phyloP scores from a whole-genome alignment of 2,113 vertebrate genomes.

The Phainopepla nitens region DNA sequence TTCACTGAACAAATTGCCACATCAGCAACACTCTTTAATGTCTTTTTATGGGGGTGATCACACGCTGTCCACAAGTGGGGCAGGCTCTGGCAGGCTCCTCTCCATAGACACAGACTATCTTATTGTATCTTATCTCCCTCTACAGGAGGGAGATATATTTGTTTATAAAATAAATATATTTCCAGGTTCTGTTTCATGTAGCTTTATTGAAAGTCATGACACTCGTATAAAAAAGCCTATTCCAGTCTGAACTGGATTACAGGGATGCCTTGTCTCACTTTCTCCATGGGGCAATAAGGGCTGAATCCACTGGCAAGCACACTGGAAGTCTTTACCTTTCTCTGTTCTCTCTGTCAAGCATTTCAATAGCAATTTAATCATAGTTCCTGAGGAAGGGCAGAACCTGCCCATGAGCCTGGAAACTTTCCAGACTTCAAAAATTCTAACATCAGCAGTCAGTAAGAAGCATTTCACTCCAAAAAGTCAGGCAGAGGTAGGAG shows the following conservation, averaged over 20 bases:
- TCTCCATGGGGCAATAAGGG: not conserved
- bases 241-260: not conserved
- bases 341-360: not conserved
- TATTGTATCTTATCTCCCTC: not conserved
- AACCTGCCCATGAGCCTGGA: not conserved
- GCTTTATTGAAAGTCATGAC: not conserved
- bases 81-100: not conserved
- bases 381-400: not conserved
- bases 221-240: not conserved
- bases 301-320: not conserved
- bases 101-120: not conserved
- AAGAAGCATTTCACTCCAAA: not conserved
- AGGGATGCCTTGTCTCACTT: not conserved
- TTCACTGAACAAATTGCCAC: not conserved
- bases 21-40: not conserved
- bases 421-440: not conserved
- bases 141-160: too few relatives aligned
- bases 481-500: not conserved
- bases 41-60: too few relatives aligned
- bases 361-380: not conserved
- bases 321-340: not conserved
- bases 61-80: accelerated
- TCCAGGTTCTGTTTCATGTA: not conserved
- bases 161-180: not conserved
- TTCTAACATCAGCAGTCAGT: not conserved